Percentiles rank a stretch among this genome's conserved stretches.
Evolutionary conservation across 2,888 invertebrate genomes (phyloP).

Genomic region (Nephrocerus scutellatus): DNA sequence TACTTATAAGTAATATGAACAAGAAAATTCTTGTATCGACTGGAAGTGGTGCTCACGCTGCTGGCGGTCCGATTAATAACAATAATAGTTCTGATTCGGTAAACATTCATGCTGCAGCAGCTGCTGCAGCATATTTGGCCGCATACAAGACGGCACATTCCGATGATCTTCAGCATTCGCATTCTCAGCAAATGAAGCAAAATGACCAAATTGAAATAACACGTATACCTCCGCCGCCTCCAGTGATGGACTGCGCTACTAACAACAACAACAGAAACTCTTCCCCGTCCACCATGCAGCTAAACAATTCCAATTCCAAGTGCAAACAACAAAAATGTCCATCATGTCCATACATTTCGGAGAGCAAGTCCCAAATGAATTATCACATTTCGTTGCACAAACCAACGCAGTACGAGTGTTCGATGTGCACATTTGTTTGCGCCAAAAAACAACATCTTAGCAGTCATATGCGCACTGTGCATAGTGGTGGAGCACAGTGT

Average conservation of each 20-base stretch:
- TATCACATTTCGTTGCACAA: constrained; percentile 81
- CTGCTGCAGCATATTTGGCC: constrained; percentile 33
- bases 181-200: constrained; percentile 36
- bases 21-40: constrained; percentile 16
- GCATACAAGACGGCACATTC: constrained; percentile 34
- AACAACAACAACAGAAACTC: constrained; percentile 14
- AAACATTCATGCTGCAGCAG: no score
- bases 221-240: constrained; percentile 28
- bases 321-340: constrained; percentile 68
- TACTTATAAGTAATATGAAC: constrained; percentile 29
- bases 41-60: constrained; percentile 30
- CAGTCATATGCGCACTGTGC: constrained; percentile 66
- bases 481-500: constrained; percentile 29
- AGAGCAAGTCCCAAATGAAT: constrained; percentile 77
- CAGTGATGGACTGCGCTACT: no score
- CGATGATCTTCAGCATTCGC: no score
- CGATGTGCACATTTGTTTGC: constrained; percentile 74
- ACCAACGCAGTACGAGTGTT: constrained; percentile 59
- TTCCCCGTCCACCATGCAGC: constrained; percentile 10
- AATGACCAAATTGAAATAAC: constrained; percentile 45
- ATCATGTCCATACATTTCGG: constrained; percentile 77
- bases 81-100: no score
- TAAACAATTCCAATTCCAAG: constrained; percentile 32
- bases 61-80: no score
- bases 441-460: constrained; percentile 73